Base-by-base conservation (phyloP, 1,140 invertebrate species). In the Arion vulgaris region DNA sequence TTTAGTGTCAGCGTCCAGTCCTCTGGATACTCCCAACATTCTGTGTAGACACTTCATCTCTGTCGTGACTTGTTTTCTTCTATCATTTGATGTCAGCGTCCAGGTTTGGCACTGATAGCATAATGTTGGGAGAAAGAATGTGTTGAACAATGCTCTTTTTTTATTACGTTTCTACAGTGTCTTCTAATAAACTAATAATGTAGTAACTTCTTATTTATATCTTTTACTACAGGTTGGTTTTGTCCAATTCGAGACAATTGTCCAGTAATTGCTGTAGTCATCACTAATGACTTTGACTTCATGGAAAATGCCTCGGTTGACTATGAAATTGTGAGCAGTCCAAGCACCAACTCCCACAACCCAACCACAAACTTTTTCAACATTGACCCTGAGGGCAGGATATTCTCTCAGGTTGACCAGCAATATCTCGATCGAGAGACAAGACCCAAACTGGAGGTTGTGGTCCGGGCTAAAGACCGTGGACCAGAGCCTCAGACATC, bases 401-500 rank as follows among this genome's bases (percentile, higher is more conserved):
- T 85, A 28, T 83, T 85, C 73, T 71, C 78, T 19, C 78, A 80
- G 78, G 62, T 66, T 23, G 78, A 80, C 15, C 74, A 62, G 41
- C 36, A 72, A n/a, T 51, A 34, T 0, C 66, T 88, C 32, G 87
- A 88, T 76, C 53, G 81, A 62, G 87, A 88, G 76, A 68, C 74
- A 17, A 76, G 80, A 49, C 66, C 76, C 7, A 76, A 82, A 38
- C 85, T 85, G 75, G 82, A 82, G 77, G 81, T 88, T 53, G 62
- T 85, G 39, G 83, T 87, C 4, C 28, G 84, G 49, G 87, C 85
- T 15, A 84, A 80, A 39, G 87, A 88, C 72, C 53, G 81, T 4
- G 76, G 80, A 19, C 80, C 86, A 19, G 36, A 79, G 0, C 51
- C 85, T 23, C 74, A 83, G 41, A 83, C 85, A 11, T 84, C 83